Base-by-base conservation (phyloP, 2,797 vertebrate genomes). In the Rhinogobio ventralis region DNA sequence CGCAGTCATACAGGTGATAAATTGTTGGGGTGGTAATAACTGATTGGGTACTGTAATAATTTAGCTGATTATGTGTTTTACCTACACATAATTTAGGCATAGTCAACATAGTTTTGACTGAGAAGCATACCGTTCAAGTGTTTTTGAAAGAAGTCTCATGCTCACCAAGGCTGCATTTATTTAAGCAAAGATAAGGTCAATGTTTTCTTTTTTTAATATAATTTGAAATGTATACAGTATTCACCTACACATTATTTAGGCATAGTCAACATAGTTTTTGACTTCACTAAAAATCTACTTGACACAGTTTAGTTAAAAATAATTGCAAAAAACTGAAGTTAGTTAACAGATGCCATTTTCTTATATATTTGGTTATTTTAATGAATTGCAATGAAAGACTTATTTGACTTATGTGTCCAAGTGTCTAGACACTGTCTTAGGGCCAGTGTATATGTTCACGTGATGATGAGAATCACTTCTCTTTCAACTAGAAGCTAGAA, bases 391-490 rank as follows among this genome's bases (percentile, higher is more conserved):
- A 28, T 62, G 1, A 7, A 36, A n/a, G 11, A 36, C 2, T 42
- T 9, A 42, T 19, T 20, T 9, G 13, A 25, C 74, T 57, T 57
- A 1, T 45, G n/a, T 28, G 7, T 39, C 20, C 66, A 39, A 14
- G 17, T 74, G 17, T 42, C 23, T 60, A 39, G 23, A 60, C 23
- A 17, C 23, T 14, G 13, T 55, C 7, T 76, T 36, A 11, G 5
- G 14, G 13, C 20, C 36, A 33, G 20, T 62, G 55, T 49, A 10
- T 28, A 8, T 73, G 55, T 62, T 62, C 28, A 25, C 42, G 8
- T 36, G 28, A 36, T 25, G 28, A 15, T 73, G 69, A 82, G 42
- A 49, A 46, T 64, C 25, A 49, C 42, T 73, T 82, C 19, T 60
- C 25, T 62, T 81, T 72, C 2, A n/a, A 6, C 8, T 72, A 33